Evolutionary conservation across 2,797 vertebrate species (phyloP), one percentile per base, ranked within the genome.

Genomic region (Tragelaphus oryx): DNA sequence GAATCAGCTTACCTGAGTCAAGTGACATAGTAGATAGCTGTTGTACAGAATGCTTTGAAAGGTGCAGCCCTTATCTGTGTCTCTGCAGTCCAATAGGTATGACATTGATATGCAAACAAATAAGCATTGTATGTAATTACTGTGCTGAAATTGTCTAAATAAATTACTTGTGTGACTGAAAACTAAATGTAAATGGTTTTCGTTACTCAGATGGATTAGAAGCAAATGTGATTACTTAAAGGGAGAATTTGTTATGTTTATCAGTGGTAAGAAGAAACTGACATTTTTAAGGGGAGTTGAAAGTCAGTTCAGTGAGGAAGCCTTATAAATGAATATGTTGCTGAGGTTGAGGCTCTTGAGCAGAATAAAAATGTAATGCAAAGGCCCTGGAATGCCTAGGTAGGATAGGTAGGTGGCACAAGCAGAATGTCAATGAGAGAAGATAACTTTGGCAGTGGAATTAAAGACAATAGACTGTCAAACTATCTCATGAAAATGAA

Each of bases 181-280:
- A 24, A 7, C 4, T 78, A 89, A 83, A 48, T 75, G 16, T 80
- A 85, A 95, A 96, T 92, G 44, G 12, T 88, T 71, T 87, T 92
- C 17, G 18, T 46, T 89, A 80, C 74, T 94, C 55, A 75, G 5
- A 62, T 89, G 55, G 52, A 85, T 85, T 93, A 54, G 50, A 33
- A 75, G 24, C 48, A 46, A 93, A 71, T 74, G 4, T 89, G 48
- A 79, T 62, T 92, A 90, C 55, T 57, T 91, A 71, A 95, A 93
- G 57, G n/a, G 75, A 89, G 62, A 87, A 89, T 87, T 95, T 78
- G 92, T 28, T 93, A 48, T 10, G 46, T 95, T 97, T 96, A 98
- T 96, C 94, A 97, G 97, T 98, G 97, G 97, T 97, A 97, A 97
- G 97, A 98, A 97, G 94, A 96, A 97, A 88, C 52, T 95, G 84